These are phyloP conservation scores for Galerucella nymphaeae DNA, from an alignment of 2,888 invertebrate genomes.

Conservation along the genomic window DNA sequence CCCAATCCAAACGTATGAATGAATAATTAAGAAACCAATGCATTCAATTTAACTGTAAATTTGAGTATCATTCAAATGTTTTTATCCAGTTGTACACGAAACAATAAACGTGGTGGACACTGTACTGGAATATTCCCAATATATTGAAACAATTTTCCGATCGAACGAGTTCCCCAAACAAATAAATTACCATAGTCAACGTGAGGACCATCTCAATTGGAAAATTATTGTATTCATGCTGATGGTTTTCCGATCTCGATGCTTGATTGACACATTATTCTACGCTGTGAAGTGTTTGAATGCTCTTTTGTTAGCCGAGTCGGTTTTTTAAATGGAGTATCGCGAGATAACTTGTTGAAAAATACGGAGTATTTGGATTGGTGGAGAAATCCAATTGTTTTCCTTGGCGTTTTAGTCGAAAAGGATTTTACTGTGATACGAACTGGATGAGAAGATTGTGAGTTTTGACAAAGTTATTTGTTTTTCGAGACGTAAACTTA, in stretches of 20 bases:
- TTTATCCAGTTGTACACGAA: background rate
- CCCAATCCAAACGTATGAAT: too few relatives aligned
- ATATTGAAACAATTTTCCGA: slow-evolving; percentile 51
- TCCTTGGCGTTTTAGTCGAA: background rate
- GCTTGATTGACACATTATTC: slow-evolving; percentile 58
- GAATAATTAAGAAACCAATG: too few relatives aligned
- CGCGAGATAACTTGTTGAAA: slow-evolving; percentile 27
- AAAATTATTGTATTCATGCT: slow-evolving; percentile 58
- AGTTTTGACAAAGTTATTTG: background rate
- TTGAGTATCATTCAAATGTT: too few relatives aligned
- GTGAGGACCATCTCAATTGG: slow-evolving; percentile 51
- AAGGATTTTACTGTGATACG: background rate
- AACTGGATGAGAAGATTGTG: background rate
- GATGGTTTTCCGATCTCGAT: slow-evolving; percentile 49
- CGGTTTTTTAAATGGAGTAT: slow-evolving; percentile 32
- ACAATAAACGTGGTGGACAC: background rate
- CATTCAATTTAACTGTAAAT: too few relatives aligned
- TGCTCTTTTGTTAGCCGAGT: slow-evolving; percentile 44
- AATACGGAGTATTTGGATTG: slow-evolving; percentile 20
- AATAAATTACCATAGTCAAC: slow-evolving; percentile 51
- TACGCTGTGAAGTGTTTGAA: slow-evolving; percentile 45
- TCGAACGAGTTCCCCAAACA: slow-evolving; percentile 52
- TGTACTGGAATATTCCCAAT: slow-evolving; percentile 20
- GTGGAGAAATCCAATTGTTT: slow-evolving; percentile 18
- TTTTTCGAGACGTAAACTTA: background rate